Base-by-base conservation (phyloP, 2,888 invertebrate genomes). In the Hemicrepidius hirtus region DNA sequence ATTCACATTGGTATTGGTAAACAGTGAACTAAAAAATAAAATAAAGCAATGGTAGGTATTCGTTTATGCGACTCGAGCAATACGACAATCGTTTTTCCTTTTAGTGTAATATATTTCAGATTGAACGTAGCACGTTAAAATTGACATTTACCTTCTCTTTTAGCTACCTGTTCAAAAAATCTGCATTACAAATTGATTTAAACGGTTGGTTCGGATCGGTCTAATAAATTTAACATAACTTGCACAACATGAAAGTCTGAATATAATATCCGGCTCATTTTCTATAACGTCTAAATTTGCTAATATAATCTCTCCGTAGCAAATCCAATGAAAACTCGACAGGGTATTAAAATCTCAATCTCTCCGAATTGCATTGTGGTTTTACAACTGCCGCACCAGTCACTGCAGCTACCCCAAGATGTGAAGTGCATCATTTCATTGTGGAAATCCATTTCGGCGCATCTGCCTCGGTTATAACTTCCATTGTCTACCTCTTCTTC, bases 401-500 rank as follows among this genome's bases (percentile, higher is more conserved):
- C 73, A 74, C 74, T 67, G 71, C 70, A 64, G 50, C 70, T 64
- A 70, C 71, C 71, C 68, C 73, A 79, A 80, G 80, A 80, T 79
- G 80, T 81, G 82, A 82, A 82, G 81, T 83, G 82, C 84, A 84
- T 81, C 83, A 81, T 84, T 83, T 84, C 82, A 82, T 82, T 83
- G 82, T 82, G 77, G 72, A 76, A 83, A 84, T 83, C 83, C 81
- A 83, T 84, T 84, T 81, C 80, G 80, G 80, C 83, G 84, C 84
- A 85, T 85, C 84, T 85, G 85, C 81, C 80, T 80, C 82, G 82
- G 81, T 83, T 82, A 82, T 82, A 81, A 80, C 83, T 80, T 78
- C 82, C 80, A 85, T 85, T 85, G 84, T 85, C 84, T 85, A 84
- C 85, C 85, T 85, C 84, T 83, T 84, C 84, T 84, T 85, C 85